phyloP scores from a whole-genome alignment of 2,888 invertebrate genomes.

The Melieria crassipennis region DNA sequence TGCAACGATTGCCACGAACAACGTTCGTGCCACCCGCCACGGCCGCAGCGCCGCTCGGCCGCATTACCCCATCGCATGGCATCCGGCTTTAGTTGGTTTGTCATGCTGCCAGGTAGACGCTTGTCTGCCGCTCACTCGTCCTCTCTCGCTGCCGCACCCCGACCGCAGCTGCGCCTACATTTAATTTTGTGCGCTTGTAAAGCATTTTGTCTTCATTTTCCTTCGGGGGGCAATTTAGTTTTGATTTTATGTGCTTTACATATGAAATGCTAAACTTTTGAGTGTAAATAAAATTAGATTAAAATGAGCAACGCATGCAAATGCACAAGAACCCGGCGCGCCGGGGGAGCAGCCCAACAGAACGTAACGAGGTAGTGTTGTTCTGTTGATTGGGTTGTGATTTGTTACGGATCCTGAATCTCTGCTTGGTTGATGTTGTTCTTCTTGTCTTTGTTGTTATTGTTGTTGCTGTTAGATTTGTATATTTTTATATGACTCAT shows the following conservation, averaged over 20 bases:
- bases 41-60: neutral
- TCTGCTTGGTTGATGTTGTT: too few species aligned
- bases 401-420: neutral
- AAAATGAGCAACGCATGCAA: constrained; percentile 27
- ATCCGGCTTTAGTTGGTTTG: neutral
- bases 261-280: neutral
- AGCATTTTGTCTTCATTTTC: constrained; percentile 32
- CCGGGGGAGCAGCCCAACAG: neutral
- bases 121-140: neutral
- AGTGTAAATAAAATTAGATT: constrained; percentile 21
- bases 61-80: neutral
- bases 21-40: neutral
- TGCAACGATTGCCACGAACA: neutral
- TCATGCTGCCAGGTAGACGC: neutral
- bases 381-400: constrained; percentile 17
- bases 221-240: constrained; percentile 30
- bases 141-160: neutral
- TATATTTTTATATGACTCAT: too few species aligned
- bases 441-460: too few species aligned
- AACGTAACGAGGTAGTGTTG: neutral
- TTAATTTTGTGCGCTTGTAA: constrained; percentile 28
- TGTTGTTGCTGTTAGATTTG: too few species aligned
- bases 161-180: neutral
- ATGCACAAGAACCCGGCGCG: neutral
- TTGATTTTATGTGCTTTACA: constrained; percentile 26